Conservation (phyloP, 2,113 vertebrate species). For the Rousettus leschenaultii region DNA sequence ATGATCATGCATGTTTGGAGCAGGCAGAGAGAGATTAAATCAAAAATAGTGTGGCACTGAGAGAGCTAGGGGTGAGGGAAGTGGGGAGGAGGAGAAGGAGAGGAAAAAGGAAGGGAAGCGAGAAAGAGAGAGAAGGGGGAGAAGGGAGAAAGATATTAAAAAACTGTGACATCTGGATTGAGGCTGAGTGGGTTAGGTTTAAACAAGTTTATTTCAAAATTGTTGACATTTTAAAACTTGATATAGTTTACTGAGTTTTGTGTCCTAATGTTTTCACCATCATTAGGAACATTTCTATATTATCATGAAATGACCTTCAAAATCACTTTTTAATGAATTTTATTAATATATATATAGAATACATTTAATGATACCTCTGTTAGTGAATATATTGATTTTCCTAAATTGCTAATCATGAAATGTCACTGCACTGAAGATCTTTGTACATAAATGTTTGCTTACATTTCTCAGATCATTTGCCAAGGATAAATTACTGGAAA, state of each 20-base stretch:
- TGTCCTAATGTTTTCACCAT: background rate
- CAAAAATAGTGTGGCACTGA: no score
- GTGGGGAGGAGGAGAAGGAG: background rate
- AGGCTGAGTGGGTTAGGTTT: background rate
- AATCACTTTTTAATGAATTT: slow-evolving; percentile 4
- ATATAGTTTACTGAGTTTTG: background rate
- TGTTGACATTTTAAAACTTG: background rate
- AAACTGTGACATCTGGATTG: background rate
- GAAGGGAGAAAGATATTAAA: background rate
- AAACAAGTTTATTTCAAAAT: slow-evolving; percentile 14
- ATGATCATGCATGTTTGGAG: background rate
- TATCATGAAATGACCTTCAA: background rate
- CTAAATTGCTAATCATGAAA: background rate
- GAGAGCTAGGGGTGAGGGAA: no score
- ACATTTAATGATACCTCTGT: background rate
- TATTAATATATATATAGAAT: background rate
- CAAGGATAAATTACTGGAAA: background rate
- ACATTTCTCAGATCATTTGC: background rate
- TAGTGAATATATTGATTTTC: background rate
- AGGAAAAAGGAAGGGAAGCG: background rate
- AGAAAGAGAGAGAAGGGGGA: background rate
- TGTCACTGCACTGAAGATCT: background rate
- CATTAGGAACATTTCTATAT: background rate
- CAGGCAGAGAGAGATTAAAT: background rate
- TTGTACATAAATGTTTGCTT: background rate